Conservation (phyloP, 2,797 vertebrate genomes). For the Leucoraja ocellata region DNA sequence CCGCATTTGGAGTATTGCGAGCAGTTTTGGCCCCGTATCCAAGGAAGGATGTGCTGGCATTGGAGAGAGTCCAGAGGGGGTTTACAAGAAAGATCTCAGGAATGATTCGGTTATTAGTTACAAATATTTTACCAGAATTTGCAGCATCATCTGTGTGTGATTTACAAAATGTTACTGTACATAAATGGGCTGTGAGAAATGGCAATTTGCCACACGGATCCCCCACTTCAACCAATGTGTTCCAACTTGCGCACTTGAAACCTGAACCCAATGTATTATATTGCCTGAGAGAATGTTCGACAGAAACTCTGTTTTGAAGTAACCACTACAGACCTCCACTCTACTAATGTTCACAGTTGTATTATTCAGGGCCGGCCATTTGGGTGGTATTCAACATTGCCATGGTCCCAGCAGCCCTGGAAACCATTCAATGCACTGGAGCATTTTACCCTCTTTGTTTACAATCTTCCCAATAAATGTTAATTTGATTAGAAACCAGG, state of each 20-base stretch:
- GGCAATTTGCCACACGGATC: neutral
- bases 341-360: neutral
- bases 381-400: neutral
- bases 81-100: no score
- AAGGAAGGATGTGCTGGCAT: no score
- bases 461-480: neutral
- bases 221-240: neutral
- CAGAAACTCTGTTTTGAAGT: neutral
- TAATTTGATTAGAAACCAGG: slow-evolving; percentile 2
- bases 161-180: neutral
- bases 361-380: neutral
- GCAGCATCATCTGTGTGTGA: neutral
- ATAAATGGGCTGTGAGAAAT: neutral
- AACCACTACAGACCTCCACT: neutral
- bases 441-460: slow-evolving; percentile 26
- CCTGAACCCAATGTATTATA: neutral
- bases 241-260: neutral
- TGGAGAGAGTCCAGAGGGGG: no score
- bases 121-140: neutral
- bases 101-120: neutral
- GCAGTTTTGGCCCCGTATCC: no score
- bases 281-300: neutral
- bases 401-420: slow-evolving; percentile 24
- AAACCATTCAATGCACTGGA: slow-evolving; percentile 19
- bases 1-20: no score